Base-by-base conservation (phyloP, 2,888 invertebrate genomes). In the Amphipyra tragopoginis region DNA sequence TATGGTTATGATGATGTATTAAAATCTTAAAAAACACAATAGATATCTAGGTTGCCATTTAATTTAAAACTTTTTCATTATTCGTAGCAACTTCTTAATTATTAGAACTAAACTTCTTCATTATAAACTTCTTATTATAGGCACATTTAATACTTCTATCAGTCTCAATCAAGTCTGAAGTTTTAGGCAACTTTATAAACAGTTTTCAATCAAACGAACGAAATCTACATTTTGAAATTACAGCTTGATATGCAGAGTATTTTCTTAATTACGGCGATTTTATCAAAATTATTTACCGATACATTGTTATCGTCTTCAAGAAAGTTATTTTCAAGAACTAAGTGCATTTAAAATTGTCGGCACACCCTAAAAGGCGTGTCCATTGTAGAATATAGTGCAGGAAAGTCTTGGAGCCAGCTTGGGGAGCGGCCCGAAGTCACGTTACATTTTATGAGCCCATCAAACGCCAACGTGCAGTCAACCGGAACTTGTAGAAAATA, bases 401-500 rank as follows among this genome's bases (percentile, higher is more conserved):
- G 52, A 45, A 59, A 44, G 62, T 60, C 63, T 55, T 60, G 44
- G 58, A 62, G 34, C 34, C 5, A 1, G 51, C 67, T 54, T 49
- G 52, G 72, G 74, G 76, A 68, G 74, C 75, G 78, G 72, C 71
- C 65, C 69, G 67, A 75, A 77, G 72, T 77, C 77, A 81, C 84
- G 84, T 87, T 85, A 86, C 82, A 86, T 86, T 89, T 90, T 87
- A 90, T 81, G 84, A 83, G 65, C 80, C 81, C 86, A 89, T 90
- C 86, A 90, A 88, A 85, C 82, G 82, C 81, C 83, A 86, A 84
- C 86, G 86, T 87, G 86, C 86, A 84, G 68, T 82, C 83, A 83
- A 81, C 81, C 75, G 75, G 80, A 85, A 85, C 76, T 76, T 70
- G 70, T 65, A 57, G 73, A 52, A 77, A 73, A 75, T 72, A 61